Evolutionary conservation across 2,888 invertebrate species (phyloP), one percentile per base, ranked within the genome.

Genomic region (Hydroisotoma schaefferi): DNA sequence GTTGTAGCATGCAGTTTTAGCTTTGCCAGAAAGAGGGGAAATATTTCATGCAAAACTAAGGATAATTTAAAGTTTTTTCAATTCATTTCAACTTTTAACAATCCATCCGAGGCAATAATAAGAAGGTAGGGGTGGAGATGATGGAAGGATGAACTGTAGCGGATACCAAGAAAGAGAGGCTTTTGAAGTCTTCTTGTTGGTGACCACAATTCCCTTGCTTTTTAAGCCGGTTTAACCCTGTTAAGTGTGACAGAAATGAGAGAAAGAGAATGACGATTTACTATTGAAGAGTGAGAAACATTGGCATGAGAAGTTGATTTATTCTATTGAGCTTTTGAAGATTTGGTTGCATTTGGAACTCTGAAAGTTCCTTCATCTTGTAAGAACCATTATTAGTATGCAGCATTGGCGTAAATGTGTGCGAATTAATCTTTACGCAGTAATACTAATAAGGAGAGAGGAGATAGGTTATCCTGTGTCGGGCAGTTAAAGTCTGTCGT

Each of bases 201-300:
- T 49, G 49, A 28, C 49, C 49, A 49, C 49, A 49, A 49, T 49
- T 49, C 28, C 28, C 49, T 20, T 43, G 10, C 49, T n/a, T 28
- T 2, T 18, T n/a, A 2, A 28, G 44, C 33, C 33, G 37, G 37
- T 44, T 22, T 61, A 62, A 62, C 37, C 58, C 62, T 58, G 48
- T 62, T 62, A 62, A 62, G 62, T 62, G 62, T 62, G 57, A 58
- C 62, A 48, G 28, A 38, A 37, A 10, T 10, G 29, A 52, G 15
- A 5, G 23, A 52, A 27, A 20, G 29, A 18, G 29, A 22, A 6
- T 25, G 8, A 22, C 25, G 23, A 46, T 40, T 4, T 8, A 40
- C 4, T 40, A 5, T 40, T 40, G n/a, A 33, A 15, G 33, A 33
- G 40, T 4, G 5, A 40, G n/a, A 40, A 8, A 15, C 5, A 18